Evolutionary conservation across 1,140 invertebrate genomes (phyloP), one percentile per base, ranked within the genome.

Genomic region (Macrobrachium rosenbergii): DNA sequence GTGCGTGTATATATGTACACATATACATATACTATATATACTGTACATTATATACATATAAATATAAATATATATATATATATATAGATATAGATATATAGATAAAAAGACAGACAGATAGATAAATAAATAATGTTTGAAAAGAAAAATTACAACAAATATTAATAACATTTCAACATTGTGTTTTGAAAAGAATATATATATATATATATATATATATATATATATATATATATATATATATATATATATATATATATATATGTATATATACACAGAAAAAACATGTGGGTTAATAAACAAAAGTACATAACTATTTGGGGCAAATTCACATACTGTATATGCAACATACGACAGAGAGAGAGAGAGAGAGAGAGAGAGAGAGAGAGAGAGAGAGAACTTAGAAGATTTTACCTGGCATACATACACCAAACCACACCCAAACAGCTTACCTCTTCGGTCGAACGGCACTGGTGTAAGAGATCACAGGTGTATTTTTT

Each of bases 401-500:
- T 8, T 11, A 17, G 17, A 8, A 21, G 19, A 21, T 16, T 43
- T 19, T 19, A 21, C 37, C 69, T 37, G 10, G 14, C 45, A 19
- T 59, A 8, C 28, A 59, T 28, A n/a, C 69, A 6, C 69, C 14
- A 6, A 7, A 16, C n/a, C 12, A 5, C 7, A 43, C 28, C 17
- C 23, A 12, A 14, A n/a, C 62, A 11, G 21, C 80, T 90, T 87
- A 94, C 91, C 90, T 94, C 94, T 84, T 93, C 92, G 0, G 93
- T 93, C n/a, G 93, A 93, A n/a, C 94, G 88, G n/a, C 93, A 94
- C 88, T 94, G 93, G 78, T 94, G 93, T 63, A 94, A 90, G 37
- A 94, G 91, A 81, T 93, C 93, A 75, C 93, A 93, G 21, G 93
- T 93, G 90, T 94, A 94, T 80, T 93, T 93, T 90, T 94, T 93